Base-by-base conservation (phyloP, 92 coral and sea anemone genomes). In the Palythoa heliodiscus region DNA sequence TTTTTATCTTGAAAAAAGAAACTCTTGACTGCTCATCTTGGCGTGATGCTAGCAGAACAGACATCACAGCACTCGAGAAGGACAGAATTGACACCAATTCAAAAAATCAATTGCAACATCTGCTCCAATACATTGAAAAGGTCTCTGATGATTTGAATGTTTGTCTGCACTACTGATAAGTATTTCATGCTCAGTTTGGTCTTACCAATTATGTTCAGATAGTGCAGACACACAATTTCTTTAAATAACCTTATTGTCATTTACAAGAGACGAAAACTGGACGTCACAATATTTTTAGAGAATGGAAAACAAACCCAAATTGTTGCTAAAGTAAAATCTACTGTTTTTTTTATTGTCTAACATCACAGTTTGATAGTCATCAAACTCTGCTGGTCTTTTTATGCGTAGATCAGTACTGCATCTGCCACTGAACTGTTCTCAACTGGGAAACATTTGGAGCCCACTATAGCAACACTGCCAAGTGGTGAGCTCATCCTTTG, bases 401-500 rank as follows among this genome's bases (percentile, higher is more conserved):
- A 63, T 35, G 4, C 54, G 8, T 22, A 96, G 98, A 93, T 86
- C 2, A 92, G 87, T 60, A 94, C 97, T 13, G 99, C 98, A 4
- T 82, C 93, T 35, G 91, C 94, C 35, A 95, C 91, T 12, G 99
- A 95, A 67, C 71, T 97, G 52, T 93, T 94, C 82, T 93, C 93
- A 5, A 97, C 99, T 72, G 99, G 99, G 7, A 93, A 93, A 54
- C 98, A 97, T 76, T 87, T 97, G 82, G 99, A 97, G 70, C 99
- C 99, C 8, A 94, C 95, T 17, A 97, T 97, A 43, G 95, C 99
- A 57, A 92, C 94, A 9, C 85, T 97, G 50, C 95, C 98, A 50
- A 87, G 91, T 74, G 97, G 98, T 24, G 95, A 93, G 35, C 95
- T 97, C 25, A 88, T 95, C 75, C 87, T 97, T 68, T 93, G 99